Base-by-base conservation (phyloP, 2,797 vertebrate species). In the Sitta carolinensis region DNA sequence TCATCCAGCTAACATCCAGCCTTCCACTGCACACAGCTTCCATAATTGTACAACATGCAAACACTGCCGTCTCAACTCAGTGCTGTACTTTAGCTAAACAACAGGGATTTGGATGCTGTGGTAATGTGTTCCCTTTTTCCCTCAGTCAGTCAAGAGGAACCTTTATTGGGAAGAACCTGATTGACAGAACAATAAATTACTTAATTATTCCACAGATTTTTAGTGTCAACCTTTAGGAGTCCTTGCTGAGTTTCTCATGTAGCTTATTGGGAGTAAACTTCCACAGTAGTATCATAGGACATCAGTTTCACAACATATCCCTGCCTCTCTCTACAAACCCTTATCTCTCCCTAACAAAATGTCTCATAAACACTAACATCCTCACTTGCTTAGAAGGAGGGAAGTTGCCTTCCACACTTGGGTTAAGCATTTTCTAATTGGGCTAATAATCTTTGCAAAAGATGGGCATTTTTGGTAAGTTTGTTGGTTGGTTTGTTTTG, bases 1-100 rank as follows among this genome's bases (percentile, higher is more conserved):
- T 92, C 75, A 89, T 32, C 14, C 86, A 62, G 66, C 70, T 92
- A 89, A 81, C 79, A 94, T 40, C 27, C 45, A 93, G 51, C 52
- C 26, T 82, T 85, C 75, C 58, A 47, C 13, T 79, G 82, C 59
- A 92, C 70, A 57, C 27, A 7, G 48, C 42, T 88, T 63, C 63
- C 66, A 69, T 78, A 57, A 90, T n/a, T 34, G 79, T 66, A 84
- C 45, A 94, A 63, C 43, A 75, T 0, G 1, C 23, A 70, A 82
- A 79, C n/a, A 11, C 19, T 62, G 64, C 51, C 26, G 11, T 75
- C 43, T 66, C 68, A 68, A 43, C 19, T 68, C 88, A 36, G 32
- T 34, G 48, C 43, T 64, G 54, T 36, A 47, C 61, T 91, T 90
- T 19, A 86, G 21, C 55, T 64, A 82, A 90, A 55, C 69, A 94